phyloP scores from a whole-genome alignment of 2,888 invertebrate genomes.

The Candidula unifasciata region DNA sequence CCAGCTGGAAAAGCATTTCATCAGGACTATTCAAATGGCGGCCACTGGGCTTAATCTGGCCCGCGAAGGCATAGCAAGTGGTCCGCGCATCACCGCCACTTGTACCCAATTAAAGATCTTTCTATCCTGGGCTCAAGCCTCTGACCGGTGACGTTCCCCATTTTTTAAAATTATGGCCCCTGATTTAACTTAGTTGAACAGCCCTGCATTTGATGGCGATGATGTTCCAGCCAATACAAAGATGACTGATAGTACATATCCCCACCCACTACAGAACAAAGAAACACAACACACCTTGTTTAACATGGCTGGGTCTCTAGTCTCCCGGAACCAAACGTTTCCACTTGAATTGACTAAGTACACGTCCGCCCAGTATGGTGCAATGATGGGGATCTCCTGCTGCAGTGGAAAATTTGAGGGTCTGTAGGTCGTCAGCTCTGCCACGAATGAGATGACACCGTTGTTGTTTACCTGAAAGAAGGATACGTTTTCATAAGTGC shows the following conservation, averaged over 20 bases:
- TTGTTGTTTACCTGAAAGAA: conserved; percentile 69
- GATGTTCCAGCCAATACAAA: too few species aligned
- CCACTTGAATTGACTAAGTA: conserved; percentile 59
- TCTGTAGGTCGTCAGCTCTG: conserved; percentile 59
- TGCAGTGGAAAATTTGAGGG: conserved; percentile 64
- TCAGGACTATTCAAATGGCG: too few species aligned
- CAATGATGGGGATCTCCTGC: conserved; percentile 59
- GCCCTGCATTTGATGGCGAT: too few species aligned
- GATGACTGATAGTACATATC: too few species aligned
- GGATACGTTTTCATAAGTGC: background rate
- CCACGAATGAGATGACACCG: conserved; percentile 67
- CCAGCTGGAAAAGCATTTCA: too few species aligned
- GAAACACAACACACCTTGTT: conserved; percentile 20
- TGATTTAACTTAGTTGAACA: background rate
- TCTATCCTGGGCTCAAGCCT: too few species aligned
- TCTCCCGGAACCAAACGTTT: conserved; percentile 62
- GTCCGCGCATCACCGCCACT: too few species aligned
- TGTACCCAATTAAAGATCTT: too few species aligned
- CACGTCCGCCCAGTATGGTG: conserved; percentile 74
- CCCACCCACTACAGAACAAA: background rate
- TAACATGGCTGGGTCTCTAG: conserved; percentile 56
- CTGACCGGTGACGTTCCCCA: too few species aligned
- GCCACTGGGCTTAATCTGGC: too few species aligned
- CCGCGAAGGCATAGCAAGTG: too few species aligned
- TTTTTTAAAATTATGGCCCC: background rate